These are phyloP conservation scores for Andrena fulva DNA, from an alignment of 2,888 invertebrate species.

Conservation along the genomic window DNA sequence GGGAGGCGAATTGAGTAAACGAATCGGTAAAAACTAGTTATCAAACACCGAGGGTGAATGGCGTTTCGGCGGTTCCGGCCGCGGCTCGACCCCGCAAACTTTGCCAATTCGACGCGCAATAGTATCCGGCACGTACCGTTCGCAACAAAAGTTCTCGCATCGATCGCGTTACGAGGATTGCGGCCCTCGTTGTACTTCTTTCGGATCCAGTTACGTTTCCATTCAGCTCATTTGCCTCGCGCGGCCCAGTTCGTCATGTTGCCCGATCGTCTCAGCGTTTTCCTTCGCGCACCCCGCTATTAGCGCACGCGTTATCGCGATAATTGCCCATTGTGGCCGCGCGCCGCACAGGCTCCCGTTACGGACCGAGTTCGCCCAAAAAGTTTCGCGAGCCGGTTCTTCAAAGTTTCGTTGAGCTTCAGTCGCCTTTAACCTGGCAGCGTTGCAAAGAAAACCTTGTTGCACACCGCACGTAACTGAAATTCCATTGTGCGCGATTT, in stretches of 20 bases:
- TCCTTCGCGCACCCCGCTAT: neutral
- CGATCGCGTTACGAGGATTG: constrained; percentile 45
- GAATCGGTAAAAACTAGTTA: constrained; percentile 56
- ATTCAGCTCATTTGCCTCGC: constrained; percentile 30
- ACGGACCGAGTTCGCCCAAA: constrained; percentile 5
- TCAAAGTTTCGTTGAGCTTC: neutral
- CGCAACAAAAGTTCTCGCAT: constrained; percentile 60
- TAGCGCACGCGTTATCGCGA: constrained; percentile 17
- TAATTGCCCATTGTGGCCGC: constrained; percentile 20
- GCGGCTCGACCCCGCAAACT: constrained; percentile 52
- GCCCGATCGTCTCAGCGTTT: neutral
- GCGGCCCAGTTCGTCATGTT: neutral
- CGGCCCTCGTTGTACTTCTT: constrained; percentile 39
- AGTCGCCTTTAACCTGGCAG: neutral
- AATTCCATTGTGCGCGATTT: constrained; percentile 50
- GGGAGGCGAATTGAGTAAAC: constrained; percentile 26
- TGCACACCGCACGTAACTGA: constrained; percentile 50
- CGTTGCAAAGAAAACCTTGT: constrained; percentile 44
- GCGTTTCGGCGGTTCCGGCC: constrained; percentile 58
- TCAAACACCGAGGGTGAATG: constrained; percentile 38
- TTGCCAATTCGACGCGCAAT: constrained; percentile 48
- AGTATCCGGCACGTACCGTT: constrained; percentile 35
- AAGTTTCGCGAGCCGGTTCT: constrained; percentile 12
- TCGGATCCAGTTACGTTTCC: constrained; percentile 37
- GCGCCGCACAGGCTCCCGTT: neutral